phyloP scores from a whole-genome alignment of 1,140 invertebrate species.

The Zaprionus camerounensis region DNA sequence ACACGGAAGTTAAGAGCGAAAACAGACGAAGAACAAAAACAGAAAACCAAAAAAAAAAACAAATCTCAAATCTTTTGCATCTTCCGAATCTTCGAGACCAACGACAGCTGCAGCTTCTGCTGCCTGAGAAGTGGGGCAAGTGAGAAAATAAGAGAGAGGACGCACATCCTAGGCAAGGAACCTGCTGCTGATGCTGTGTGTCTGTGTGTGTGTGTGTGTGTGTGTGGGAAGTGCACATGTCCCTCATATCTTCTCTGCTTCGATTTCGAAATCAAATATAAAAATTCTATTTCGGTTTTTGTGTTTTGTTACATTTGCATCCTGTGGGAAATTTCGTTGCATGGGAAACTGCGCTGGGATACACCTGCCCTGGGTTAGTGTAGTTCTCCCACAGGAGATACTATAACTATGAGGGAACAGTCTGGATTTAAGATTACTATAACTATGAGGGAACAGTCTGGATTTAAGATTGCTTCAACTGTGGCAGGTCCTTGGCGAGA shows the following conservation, averaged over 20 bases:
- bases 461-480: not conserved
- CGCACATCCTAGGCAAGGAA: constrained; percentile 32
- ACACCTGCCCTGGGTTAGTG: too few relatives aligned
- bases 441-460: too few relatives aligned
- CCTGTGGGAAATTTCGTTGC: constrained; percentile 41
- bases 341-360: constrained; percentile 13
- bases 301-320: constrained; percentile 58
- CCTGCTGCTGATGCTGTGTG: constrained; percentile 31
- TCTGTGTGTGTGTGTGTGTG: constrained; percentile 17
- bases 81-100: constrained; percentile 9
- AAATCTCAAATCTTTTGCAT: constrained; percentile 38
- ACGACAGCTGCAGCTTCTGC: constrained; percentile 23
- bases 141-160: not conserved
- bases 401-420: too few relatives aligned
- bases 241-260: constrained; percentile 7
- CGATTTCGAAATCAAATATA: constrained; percentile 39
- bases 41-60: constrained; percentile 6
- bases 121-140: constrained; percentile 30
- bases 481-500: not conserved
- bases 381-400: too few relatives aligned
- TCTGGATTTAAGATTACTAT: not conserved
- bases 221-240: constrained; percentile 55
- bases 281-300: constrained; percentile 26
- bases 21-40: not conserved
- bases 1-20: constrained; percentile 42